A percentile compares a stretch with the other conserved stretches of the same genome.
Evolutionary conservation across 2,888 invertebrate genomes (phyloP).

Genomic region (Spodoptera littoralis): DNA sequence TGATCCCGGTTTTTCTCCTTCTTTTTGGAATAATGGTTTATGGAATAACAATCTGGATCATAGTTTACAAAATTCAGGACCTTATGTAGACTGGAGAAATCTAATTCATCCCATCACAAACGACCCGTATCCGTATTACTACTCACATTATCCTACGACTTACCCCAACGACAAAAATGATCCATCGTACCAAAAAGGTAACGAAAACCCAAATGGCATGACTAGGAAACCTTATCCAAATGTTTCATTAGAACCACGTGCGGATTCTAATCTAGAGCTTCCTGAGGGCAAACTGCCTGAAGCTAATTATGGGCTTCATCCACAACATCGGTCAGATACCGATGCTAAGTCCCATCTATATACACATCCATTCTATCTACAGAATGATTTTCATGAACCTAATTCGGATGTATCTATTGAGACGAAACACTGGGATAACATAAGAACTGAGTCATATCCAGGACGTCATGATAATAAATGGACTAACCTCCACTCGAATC

Average conservation of each 20-base stretch:
- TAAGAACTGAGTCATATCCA: too few species aligned
- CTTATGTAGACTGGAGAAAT: conserved; percentile 12
- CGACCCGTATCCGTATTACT: conserved; percentile 30
- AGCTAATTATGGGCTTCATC: not conserved
- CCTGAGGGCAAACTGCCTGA: not conserved
- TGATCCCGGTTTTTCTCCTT: conserved; percentile 27
- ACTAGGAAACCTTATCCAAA: not conserved
- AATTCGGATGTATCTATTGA: too few species aligned
- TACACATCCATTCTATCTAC: too few species aligned
- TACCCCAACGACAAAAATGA: not conserved
- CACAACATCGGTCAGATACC: not conserved
- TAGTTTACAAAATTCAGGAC: conserved; percentile 1
- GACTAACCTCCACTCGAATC: too few species aligned
- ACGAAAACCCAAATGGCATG: too few species aligned
- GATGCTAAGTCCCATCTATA: not conserved
- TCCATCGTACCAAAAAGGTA: not conserved
- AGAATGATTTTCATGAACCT: too few species aligned
- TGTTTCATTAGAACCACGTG: not conserved
- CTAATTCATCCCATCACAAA: conserved; percentile 20
- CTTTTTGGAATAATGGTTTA: conserved; percentile 7
- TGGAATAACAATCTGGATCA: conserved; percentile 1
- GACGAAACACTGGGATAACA: too few species aligned
- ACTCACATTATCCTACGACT: conserved; percentile 10
- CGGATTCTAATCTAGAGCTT: not conserved
- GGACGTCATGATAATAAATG: too few species aligned